phyloP scores from a whole-genome alignment of 2,113 vertebrate genomes.

The Echinops telfairi region DNA sequence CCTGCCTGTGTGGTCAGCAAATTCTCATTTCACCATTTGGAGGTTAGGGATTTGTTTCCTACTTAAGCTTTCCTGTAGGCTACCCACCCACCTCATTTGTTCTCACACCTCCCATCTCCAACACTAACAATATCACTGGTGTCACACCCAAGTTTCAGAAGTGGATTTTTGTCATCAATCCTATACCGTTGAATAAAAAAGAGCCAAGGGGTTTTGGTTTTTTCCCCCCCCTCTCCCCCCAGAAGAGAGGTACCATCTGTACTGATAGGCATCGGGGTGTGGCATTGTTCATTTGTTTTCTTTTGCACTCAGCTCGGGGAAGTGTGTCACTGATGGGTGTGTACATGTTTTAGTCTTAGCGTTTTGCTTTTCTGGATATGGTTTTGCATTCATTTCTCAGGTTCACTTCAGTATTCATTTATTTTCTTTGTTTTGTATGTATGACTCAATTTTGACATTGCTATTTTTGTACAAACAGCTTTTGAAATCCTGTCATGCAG shows the following conservation, averaged over 20 bases:
- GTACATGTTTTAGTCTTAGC: slow-evolving; percentile 83
- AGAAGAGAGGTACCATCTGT: neutral
- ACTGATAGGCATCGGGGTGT: slow-evolving; percentile 40
- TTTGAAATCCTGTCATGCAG: slow-evolving; percentile 99
- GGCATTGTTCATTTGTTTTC: slow-evolving; percentile 55
- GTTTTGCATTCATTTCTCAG: slow-evolving; percentile 87
- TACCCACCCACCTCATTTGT: slow-evolving; percentile 45
- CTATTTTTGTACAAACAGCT: slow-evolving; percentile 97
- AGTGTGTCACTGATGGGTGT: slow-evolving; percentile 66
- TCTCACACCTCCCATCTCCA: slow-evolving; percentile 66
- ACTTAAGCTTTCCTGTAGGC: neutral
- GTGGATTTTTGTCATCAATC: slow-evolving; percentile 64
- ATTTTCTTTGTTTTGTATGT: slow-evolving; percentile 92
- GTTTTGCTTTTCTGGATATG: slow-evolving; percentile 86
- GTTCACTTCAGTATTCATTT: slow-evolving; percentile 91
- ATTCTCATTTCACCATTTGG: neutral
- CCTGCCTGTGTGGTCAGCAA: neutral
- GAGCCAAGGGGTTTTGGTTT: neutral
- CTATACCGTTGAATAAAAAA: slow-evolving; percentile 20
- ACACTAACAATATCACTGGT: slow-evolving; percentile 50
- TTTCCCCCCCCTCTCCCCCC: too few relatives aligned
- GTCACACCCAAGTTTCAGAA: slow-evolving; percentile 55
- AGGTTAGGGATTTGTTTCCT: neutral
- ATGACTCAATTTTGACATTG: slow-evolving; percentile 91
- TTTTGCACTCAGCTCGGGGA: slow-evolving; percentile 65